phyloP scores from a whole-genome alignment of 30 jellyfish, hydroid and myxozoan species.

The Aurelia coerulea region DNA sequence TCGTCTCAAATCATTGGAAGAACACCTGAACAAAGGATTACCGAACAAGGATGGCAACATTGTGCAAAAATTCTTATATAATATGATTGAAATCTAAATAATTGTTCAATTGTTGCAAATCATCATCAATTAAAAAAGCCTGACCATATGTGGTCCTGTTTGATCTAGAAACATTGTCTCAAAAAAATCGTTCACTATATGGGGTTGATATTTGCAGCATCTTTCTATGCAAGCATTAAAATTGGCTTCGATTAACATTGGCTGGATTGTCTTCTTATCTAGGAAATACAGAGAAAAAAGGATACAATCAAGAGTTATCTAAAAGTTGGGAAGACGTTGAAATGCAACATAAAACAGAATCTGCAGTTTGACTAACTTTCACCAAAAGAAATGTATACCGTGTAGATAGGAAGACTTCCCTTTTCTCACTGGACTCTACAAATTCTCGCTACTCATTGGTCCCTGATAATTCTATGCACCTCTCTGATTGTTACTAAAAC shows the following conservation, averaged over 20 bases:
- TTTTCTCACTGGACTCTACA: too few species aligned
- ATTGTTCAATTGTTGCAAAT: not conserved
- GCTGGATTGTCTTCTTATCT: slow-evolving; percentile 76
- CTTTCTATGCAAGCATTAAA: slow-evolving; percentile 57
- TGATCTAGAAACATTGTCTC: slow-evolving; percentile 39
- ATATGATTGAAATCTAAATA: not conserved
- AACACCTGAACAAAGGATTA: not conserved
- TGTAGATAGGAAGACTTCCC: too few species aligned
- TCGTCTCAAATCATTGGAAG: too few species aligned
- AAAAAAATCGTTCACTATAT: slow-evolving; percentile 53
- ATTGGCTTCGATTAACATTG: slow-evolving; percentile 78
- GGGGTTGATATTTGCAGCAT: slow-evolving; percentile 53
- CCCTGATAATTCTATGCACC: too few species aligned
- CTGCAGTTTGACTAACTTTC: too few species aligned
- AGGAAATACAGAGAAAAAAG: not conserved
- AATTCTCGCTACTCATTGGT: too few species aligned
- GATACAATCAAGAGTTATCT: too few species aligned
- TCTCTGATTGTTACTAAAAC: too few species aligned
- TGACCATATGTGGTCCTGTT: slow-evolving; percentile 37
- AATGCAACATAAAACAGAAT: too few species aligned
- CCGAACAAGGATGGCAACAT: not conserved
- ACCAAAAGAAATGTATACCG: too few species aligned
- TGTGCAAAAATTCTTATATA: not conserved
- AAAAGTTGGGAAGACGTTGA: too few species aligned
- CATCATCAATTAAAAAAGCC: not conserved